These are phyloP conservation scores for Podabrus alpinus DNA, from an alignment of 2,888 invertebrate genomes.

Conservation along the genomic window DNA sequence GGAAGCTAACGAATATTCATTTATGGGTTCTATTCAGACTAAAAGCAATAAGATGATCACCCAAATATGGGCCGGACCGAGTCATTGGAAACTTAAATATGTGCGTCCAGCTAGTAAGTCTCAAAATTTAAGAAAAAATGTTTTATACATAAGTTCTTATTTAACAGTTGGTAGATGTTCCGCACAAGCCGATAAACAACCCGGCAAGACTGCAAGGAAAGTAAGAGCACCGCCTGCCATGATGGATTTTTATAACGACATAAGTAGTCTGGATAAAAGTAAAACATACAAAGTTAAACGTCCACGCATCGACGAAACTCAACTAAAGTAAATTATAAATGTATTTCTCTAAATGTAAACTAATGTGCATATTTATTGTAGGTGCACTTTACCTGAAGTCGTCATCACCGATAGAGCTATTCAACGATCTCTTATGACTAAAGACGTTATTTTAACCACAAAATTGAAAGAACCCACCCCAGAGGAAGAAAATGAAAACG, in stretches of 20 bases:
- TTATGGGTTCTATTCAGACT: slow-evolving; percentile 62
- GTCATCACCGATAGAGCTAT: background rate
- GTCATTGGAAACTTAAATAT: slow-evolving; percentile 77
- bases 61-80: slow-evolving; percentile 78
- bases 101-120: slow-evolving; percentile 32
- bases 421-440: slow-evolving; percentile 11
- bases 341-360: background rate
- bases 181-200: slow-evolving; percentile 24
- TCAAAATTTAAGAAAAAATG: slow-evolving; percentile 32
- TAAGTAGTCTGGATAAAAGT: background rate
- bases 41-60: slow-evolving; percentile 44
- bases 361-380: slow-evolving; percentile 5
- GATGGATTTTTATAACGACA: slow-evolving; percentile 2
- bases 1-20: slow-evolving; percentile 70
- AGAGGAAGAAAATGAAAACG: slow-evolving; percentile 46
- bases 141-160: slow-evolving; percentile 30
- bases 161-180: slow-evolving; percentile 32
- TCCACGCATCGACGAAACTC: slow-evolving; percentile 1
- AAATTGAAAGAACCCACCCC: background rate
- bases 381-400: slow-evolving; percentile 24
- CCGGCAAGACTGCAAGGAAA: background rate
- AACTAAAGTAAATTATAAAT: background rate
- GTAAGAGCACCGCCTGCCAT: background rate
- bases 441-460: slow-evolving; percentile 5
- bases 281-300: slow-evolving; percentile 7